Evolutionary conservation across 2,113 vertebrate species (phyloP).

Genomic region (Cebus imitator): DNA sequence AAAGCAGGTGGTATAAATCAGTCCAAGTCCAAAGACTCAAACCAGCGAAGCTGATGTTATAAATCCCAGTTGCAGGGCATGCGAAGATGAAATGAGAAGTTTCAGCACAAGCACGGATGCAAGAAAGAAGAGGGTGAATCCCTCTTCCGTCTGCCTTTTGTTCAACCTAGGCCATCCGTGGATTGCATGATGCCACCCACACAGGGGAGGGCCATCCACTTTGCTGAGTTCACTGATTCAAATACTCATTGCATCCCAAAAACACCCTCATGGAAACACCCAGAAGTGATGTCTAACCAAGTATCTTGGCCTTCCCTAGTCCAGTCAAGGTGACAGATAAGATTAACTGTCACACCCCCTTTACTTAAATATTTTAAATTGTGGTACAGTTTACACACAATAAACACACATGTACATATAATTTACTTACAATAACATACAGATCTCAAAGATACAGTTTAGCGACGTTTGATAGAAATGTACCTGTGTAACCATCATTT

Average conservation of each 20-base stretch:
- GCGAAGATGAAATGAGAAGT: neutral
- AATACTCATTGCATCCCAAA: neutral
- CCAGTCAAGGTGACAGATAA: neutral
- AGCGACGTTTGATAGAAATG: neutral
- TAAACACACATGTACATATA: neutral
- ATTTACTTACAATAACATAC: neutral
- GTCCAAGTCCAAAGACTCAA: neutral
- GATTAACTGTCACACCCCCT: neutral
- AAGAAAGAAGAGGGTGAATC: neutral
- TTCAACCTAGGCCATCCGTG: neutral
- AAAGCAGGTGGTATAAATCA: neutral
- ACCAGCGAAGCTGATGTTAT: neutral
- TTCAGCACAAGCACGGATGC: neutral
- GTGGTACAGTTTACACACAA: neutral
- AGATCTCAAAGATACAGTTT: neutral
- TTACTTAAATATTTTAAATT: neutral
- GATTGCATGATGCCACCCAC: neutral
- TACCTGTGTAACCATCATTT: neutral
- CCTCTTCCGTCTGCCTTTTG: neutral
- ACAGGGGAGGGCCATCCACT: rapidly evolving
- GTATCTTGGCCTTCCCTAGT: neutral
- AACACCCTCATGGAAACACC: neutral
- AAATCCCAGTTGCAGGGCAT: neutral
- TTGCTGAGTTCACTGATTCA: neutral
- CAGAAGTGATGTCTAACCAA: neutral